phyloP scores from a whole-genome alignment of 2,113 vertebrate genomes.

The Pomatostomus ruficeps region DNA sequence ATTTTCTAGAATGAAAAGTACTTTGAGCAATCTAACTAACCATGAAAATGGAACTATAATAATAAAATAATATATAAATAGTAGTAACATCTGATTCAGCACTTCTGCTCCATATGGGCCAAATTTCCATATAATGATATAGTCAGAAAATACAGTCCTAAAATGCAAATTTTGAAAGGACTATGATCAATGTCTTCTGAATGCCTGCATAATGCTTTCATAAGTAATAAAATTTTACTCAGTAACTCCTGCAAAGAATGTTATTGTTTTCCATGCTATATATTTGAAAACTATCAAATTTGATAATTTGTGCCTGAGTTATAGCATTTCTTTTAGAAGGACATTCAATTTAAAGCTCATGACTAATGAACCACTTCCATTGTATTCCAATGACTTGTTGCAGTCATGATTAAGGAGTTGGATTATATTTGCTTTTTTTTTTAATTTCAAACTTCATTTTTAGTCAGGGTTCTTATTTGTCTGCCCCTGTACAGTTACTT shows the following conservation, averaged over 20 bases:
- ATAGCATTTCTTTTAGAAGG: neutral
- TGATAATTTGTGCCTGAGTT: neutral
- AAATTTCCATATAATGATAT: neutral
- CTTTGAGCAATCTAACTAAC: neutral
- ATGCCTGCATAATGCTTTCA: neutral
- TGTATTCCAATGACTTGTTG: neutral
- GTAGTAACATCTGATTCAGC: neutral
- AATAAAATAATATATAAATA: neutral
- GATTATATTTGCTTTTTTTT: neutral
- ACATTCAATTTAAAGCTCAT: neutral
- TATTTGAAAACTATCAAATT: neutral
- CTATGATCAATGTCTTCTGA: neutral
- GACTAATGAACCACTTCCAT: neutral
- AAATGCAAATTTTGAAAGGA: neutral
- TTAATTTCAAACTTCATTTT: neutral
- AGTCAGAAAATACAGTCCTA: neutral
- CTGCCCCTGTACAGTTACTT: neutral
- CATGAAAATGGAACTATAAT: neutral
- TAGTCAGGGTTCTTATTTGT: neutral
- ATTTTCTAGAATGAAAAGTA: neutral
- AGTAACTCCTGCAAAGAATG: neutral
- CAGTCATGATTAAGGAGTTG: neutral
- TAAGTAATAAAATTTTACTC: neutral
- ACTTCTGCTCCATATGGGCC: neutral
- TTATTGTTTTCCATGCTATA: neutral